Conservation (phyloP, 2,888 invertebrate species). For the Xiphydria camelus region DNA sequence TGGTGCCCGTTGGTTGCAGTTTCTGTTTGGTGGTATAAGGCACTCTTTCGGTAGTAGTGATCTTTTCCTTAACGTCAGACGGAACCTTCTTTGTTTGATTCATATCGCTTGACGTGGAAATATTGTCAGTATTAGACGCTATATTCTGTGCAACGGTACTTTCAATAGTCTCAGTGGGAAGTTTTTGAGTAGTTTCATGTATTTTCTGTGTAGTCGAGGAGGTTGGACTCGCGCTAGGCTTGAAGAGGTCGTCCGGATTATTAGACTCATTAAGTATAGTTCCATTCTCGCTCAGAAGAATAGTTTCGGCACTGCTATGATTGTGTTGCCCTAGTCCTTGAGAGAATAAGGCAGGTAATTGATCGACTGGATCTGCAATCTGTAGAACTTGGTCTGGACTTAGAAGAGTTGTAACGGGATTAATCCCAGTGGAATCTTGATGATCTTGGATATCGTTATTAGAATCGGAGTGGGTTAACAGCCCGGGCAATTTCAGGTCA, state of each 20-base stretch:
- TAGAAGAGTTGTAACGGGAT: constrained; percentile 47
- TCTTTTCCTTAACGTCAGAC: constrained; percentile 6
- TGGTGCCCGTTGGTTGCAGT: constrained; percentile 42
- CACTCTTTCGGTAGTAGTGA: constrained; percentile 3
- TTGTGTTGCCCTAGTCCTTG: constrained; percentile 46
- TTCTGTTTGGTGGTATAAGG: constrained; percentile 23
- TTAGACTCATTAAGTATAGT: constrained; percentile 51
- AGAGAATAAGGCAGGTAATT: constrained; percentile 50
- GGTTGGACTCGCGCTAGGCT: constrained; percentile 25
- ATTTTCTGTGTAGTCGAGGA: constrained; percentile 2
- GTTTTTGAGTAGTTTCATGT: neutral
- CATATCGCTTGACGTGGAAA: neutral
- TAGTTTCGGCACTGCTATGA: constrained; percentile 51
- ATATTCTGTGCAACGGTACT: neutral
- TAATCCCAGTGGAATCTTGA: constrained; percentile 24
- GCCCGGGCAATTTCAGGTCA: constrained; percentile 42
- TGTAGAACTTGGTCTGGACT: constrained; percentile 52
- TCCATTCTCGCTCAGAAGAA: constrained; percentile 57
- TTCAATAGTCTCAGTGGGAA: neutral
- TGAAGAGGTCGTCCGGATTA: constrained; percentile 56
- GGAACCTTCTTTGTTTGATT: neutral
- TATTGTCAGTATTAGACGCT: constrained; percentile 6
- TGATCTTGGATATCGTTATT: constrained; percentile 43
- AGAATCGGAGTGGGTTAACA: constrained; percentile 42
- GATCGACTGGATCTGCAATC: constrained; percentile 54